Conservation (phyloP, 2,888 invertebrate species). For the Brachynemurus nebulosus region DNA sequence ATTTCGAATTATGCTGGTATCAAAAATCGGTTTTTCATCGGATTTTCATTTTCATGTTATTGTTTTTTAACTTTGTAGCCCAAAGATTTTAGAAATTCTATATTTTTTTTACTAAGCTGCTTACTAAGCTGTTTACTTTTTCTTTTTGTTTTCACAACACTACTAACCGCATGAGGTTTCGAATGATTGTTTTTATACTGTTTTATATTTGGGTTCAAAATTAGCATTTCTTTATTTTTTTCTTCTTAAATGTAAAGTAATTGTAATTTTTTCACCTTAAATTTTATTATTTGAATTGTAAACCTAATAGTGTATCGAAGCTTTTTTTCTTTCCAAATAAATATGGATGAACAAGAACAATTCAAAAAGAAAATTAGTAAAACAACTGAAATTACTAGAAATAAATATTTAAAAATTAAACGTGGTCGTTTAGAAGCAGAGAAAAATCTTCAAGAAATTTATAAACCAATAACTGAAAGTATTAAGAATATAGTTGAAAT, state of each 20-base stretch:
- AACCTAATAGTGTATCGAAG: too few species aligned
- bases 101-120: not conserved
- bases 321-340: too few species aligned
- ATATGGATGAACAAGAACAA: slow-evolving; percentile 1
- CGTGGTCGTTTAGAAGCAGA: not conserved
- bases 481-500: too few species aligned
- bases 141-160: too few species aligned
- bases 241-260: slow-evolving; percentile 3
- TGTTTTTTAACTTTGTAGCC: not conserved
- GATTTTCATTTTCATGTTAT: not conserved
- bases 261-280: slow-evolving; percentile 1
- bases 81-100: not conserved
- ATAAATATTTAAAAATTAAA: not conserved
- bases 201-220: too few species aligned
- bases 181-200: too few species aligned
- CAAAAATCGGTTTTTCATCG: not conserved
- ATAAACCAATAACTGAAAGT: slow-evolving; percentile 1
- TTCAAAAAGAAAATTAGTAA: not conserved
- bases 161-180: too few species aligned
- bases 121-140: too few species aligned
- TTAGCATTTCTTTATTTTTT: too few species aligned
- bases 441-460: not conserved
- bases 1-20: not conserved
- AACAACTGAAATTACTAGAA: not conserved
- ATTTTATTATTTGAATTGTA: too few species aligned